These are phyloP conservation scores for Gonioctena quinquepunctata DNA, from an alignment of 1,140 invertebrate genomes.

Conservation along the genomic window DNA sequence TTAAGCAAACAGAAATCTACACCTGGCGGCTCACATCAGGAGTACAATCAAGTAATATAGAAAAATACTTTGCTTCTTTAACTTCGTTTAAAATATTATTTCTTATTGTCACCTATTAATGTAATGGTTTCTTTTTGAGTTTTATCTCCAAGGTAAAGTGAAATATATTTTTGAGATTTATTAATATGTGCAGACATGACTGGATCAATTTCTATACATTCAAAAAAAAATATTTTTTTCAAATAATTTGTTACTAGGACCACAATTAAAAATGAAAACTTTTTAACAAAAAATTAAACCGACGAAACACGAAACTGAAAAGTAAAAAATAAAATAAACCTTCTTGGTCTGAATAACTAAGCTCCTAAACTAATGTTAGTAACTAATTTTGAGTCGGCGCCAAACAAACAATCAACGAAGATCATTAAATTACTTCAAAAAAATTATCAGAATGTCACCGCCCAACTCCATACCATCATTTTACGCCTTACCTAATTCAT, in stretches of 20 bases:
- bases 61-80: conserved; percentile 30
- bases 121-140: conserved; percentile 41
- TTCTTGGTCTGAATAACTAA: no score
- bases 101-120: conserved; percentile 18
- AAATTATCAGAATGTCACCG: no score
- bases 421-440: no score
- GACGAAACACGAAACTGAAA: no score
- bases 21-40: conserved; percentile 29
- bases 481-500: no score
- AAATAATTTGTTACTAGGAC: conserved; percentile 29
- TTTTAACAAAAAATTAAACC: no score
- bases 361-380: no score
- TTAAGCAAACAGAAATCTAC: conserved; percentile 24
- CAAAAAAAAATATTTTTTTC: conserved; percentile 43
- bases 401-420: no score
- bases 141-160: conserved; percentile 31
- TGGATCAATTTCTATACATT: conserved; percentile 40
- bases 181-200: conserved; percentile 33
- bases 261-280: no score
- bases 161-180: conserved; percentile 20
- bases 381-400: no score
- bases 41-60: conserved; percentile 31
- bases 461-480: no score
- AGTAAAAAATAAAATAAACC: no score
- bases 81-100: conserved; percentile 18